These are phyloP conservation scores for Chionoecetes opilio DNA, from an alignment of 1,140 invertebrate species.

Conservation along the genomic window DNA sequence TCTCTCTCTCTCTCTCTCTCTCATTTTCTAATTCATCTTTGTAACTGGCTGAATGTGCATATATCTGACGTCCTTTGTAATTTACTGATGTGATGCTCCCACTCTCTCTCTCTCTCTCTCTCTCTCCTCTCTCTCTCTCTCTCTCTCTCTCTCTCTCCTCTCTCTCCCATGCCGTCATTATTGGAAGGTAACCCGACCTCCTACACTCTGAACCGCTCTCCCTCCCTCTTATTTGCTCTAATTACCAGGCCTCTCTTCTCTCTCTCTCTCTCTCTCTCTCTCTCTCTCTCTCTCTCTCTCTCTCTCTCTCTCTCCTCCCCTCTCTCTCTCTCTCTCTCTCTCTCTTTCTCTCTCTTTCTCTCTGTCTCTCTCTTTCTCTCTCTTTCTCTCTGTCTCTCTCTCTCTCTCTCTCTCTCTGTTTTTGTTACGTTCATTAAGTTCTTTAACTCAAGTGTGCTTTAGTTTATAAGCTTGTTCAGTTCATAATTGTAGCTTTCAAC, in stretches of 20 bases:
- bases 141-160: slow-evolving; percentile 31
- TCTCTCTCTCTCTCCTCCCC: too few relatives aligned
- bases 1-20: too few relatives aligned
- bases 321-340: too few relatives aligned
- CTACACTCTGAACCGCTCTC: slow-evolving; percentile 1
- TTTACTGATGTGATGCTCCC: not conserved
- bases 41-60: too few relatives aligned
- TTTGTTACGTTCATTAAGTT: not conserved
- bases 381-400: slow-evolving; percentile 34
- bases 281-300: too few relatives aligned
- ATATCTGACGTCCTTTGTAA: too few relatives aligned
- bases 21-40: too few relatives aligned
- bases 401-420: not conserved
- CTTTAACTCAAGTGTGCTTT: too few relatives aligned
- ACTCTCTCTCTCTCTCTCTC: not conserved
- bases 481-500: too few relatives aligned
- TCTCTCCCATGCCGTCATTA: slow-evolving; percentile 48
- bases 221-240: slow-evolving; percentile 63
- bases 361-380: slow-evolving; percentile 32
- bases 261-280: slow-evolving; percentile 12
- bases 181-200: slow-evolving; percentile 61
- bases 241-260: slow-evolving; percentile 52
- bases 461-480: too few relatives aligned
- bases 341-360: not conserved
- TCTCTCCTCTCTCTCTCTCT: slow-evolving; percentile 14